Base-by-base conservation (phyloP, 2,888 invertebrate species). In the Laspeyria flexula region DNA sequence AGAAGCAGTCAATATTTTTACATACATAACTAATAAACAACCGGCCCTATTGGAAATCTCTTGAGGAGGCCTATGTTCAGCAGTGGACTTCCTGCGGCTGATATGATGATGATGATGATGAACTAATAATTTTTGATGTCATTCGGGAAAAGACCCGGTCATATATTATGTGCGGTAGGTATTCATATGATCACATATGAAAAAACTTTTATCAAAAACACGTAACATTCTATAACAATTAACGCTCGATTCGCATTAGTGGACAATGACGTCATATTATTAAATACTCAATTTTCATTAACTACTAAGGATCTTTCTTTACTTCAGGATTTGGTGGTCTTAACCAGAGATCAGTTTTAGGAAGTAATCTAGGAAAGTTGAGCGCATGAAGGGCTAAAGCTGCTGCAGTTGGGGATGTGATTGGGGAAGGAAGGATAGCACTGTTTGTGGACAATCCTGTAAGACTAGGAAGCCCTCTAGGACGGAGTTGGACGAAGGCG, bases 401-500 rank as follows among this genome's bases (percentile, higher is more conserved):
- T 30, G 88, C 76, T 6, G 86, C 81, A 5, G 80, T 77, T 10
- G 85, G 86, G 0, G 88, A 82, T 0, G 79, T 67, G 7, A 83
- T 66, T 0, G 85, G 82, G 5, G 86, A 81, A 3, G 87, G 80
- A 4, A 85, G 76, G 23, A 82, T 68, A 7, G 81, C 67, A 1
- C 75, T 68, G 0, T 75, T 38, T 16, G 70, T 57, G 2, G 71
- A 53, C 3, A 73, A 50, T 15, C 64, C 52, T 23, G 73, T 45
- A 13, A 75, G 59, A 18, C 60, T 52, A n/a, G 72, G 51, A 3
- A 65, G 45, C 37, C 69, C 67, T 55, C 88, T 79, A 11, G 90
- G 91, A 23, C 86, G 83, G n/a, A 92, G 80, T 68, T 88, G 88
- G 9, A 92, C 90, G 64, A 91, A 91, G 21, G 90, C 88, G 2